Base-by-base conservation (phyloP, 1,140 invertebrate species). In the Paracyclopina nana region DNA sequence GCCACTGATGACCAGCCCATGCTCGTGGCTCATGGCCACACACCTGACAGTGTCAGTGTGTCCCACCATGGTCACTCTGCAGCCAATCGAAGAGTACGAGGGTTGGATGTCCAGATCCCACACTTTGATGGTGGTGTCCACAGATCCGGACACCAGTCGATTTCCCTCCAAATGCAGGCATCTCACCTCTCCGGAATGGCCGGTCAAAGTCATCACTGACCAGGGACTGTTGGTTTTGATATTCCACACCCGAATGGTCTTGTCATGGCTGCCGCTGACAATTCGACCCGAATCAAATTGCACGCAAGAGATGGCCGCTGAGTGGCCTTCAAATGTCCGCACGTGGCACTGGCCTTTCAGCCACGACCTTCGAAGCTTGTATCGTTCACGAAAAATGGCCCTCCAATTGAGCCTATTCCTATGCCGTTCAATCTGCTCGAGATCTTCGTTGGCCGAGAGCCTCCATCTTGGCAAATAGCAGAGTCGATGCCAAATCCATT, bases 51-150 rank as follows among this genome's bases (percentile, higher is more conserved):
- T 69, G 53, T 71, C 65, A 20, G 58, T 61, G 55, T 71, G 69
- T 6, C 68, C 70, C 28, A 68, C 61, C 68, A 72, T 69, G 11
- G 70, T 72, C 5, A 70, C 68, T 55, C 69, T 70, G 57, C 70
- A 72, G 12, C 69, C 69, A 52, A 72, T 71, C 54, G 67, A 69
- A 6, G 69, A 70, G 70, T 70, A 72, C 52, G 62, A 64, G 30
- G 65, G 61, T 46, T 68, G 64, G 4, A 64, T 66, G 6, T 67
- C 68, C 40, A 72, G 58, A 60, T 70, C 70, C 70, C 70, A 72
- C 16, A 72, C 68, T 60, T 71, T 72, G 41, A 72, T 69, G 41
- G 67, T 70, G 53, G 57, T 61, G 55, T 72, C 70, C 40, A 63
- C 65, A 2, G 68, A 69, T 4, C 70, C 70, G 56, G 3, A 43